A percentile compares a stretch with the other conserved stretches of the same genome.
These are phyloP conservation scores for Scopus umbretta DNA, from an alignment of 2,113 vertebrate genomes.

Conservation along the genomic window DNA sequence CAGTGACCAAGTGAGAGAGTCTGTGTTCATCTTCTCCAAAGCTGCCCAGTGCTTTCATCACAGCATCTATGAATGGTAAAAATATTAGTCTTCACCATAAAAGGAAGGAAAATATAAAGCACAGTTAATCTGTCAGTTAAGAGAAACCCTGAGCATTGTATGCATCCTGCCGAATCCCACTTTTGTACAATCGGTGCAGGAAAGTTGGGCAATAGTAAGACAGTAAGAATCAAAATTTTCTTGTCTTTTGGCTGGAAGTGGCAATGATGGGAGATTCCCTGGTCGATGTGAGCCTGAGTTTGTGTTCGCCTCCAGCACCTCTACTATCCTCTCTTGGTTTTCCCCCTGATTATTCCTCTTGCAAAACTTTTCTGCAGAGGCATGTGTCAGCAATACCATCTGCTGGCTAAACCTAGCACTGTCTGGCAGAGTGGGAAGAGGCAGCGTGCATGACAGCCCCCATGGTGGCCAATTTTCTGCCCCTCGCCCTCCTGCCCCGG, in stretches of 20 bases:
- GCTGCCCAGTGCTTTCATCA: background rate
- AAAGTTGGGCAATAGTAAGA: background rate
- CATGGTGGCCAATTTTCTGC: accelerated
- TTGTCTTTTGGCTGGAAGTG: background rate
- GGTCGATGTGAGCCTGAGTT: background rate
- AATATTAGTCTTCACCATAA: background rate
- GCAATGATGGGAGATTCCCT: background rate
- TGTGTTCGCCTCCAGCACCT: background rate
- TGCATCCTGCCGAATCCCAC: background rate
- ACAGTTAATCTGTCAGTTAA: background rate
- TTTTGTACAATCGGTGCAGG: background rate
- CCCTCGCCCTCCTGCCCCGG: accelerated
- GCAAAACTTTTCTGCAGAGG: background rate
- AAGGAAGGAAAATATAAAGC: background rate
- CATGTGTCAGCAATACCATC: conserved; percentile 42
- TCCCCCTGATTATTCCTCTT: accelerated
- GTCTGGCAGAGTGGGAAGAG: accelerated
- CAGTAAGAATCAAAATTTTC: background rate
- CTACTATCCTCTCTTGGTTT: accelerated
- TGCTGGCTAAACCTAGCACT: conserved; percentile 17
- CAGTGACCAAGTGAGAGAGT: background rate
- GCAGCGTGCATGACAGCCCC: too few relatives aligned
- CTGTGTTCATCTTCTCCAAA: background rate
- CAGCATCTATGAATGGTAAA: background rate
- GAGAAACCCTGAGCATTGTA: background rate